Evolutionary conservation across 2,888 invertebrate genomes (phyloP).

Genomic region (Cylindroiulus punctatus): DNA sequence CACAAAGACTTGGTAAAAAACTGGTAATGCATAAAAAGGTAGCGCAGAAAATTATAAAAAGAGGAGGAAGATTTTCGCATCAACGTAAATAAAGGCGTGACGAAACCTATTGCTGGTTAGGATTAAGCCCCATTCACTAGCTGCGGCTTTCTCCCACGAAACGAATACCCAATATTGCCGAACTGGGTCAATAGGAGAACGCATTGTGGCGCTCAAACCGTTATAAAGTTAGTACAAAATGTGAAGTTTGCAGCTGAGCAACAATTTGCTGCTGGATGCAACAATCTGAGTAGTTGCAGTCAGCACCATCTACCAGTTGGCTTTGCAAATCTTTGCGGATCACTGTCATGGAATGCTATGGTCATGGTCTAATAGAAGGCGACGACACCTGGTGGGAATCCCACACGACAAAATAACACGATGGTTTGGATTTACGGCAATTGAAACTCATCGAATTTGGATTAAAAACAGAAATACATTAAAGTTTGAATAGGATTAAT

Average conservation of each 20-base stretch:
- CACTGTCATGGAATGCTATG: no score
- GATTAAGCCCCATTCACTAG: neutral
- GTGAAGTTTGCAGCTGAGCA: neutral
- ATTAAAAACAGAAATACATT: no score
- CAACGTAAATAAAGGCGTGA: conserved; percentile 12
- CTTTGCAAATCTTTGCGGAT: no score
- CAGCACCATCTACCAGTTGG: neutral
- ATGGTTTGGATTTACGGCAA: no score
- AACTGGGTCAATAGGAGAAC: neutral
- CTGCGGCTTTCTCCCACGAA: neutral
- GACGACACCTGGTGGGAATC: no score
- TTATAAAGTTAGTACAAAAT: neutral
- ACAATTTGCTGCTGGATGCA: neutral
- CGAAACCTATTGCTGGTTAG: neutral
- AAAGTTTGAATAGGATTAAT: no score
- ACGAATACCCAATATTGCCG: neutral
- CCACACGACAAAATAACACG: no score
- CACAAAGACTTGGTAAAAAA: neutral
- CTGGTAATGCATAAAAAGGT: conserved; percentile 10
- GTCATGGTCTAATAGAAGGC: no score
- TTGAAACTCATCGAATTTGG: no score
- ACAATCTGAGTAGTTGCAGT: neutral
- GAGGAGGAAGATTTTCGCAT: neutral
- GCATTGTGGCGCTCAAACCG: neutral
- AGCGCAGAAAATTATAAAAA: neutral